These are phyloP conservation scores for Parus major DNA, from an alignment of 2,113 vertebrate species.

Conservation along the genomic window DNA sequence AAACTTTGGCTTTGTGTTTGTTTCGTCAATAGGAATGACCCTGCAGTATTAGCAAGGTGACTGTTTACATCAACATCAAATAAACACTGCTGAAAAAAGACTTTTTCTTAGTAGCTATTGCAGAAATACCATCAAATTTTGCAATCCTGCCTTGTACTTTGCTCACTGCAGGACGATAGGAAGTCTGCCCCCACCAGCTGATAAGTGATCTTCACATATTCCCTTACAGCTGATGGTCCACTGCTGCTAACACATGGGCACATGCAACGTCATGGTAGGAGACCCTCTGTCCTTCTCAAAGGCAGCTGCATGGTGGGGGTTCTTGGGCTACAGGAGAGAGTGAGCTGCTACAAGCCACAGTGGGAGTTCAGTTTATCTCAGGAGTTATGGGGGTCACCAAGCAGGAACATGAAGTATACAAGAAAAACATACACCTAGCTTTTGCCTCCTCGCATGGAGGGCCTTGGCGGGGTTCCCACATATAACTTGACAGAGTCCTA, in stretches of 20 bases:
- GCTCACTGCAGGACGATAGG: not conserved
- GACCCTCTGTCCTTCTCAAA: not conserved
- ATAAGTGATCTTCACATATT: accelerated
- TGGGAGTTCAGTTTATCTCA: not conserved
- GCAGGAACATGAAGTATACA: not conserved
- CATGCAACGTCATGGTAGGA: not conserved
- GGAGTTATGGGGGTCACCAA: not conserved
- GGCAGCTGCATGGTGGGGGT: not conserved
- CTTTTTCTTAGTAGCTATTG: not conserved
- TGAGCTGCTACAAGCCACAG: not conserved
- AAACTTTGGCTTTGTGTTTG: not conserved
- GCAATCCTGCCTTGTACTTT: not conserved
- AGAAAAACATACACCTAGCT: slow-evolving; percentile 77
- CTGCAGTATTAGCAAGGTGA: not conserved
- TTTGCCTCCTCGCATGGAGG: slow-evolving; percentile 79
- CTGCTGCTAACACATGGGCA: not conserved
- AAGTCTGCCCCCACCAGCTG: not conserved
- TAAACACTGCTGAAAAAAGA: not conserved
- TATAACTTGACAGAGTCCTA: slow-evolving; percentile 84
- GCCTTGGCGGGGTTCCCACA: slow-evolving; percentile 91
- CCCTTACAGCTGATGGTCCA: not conserved
- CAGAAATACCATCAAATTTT: not conserved
- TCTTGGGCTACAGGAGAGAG: not conserved
- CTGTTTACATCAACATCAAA: not conserved
- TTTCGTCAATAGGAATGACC: not conserved